These are phyloP conservation scores for Emydocephalus ijimae DNA, from an alignment of 2,113 vertebrate species.

Conservation along the genomic window DNA sequence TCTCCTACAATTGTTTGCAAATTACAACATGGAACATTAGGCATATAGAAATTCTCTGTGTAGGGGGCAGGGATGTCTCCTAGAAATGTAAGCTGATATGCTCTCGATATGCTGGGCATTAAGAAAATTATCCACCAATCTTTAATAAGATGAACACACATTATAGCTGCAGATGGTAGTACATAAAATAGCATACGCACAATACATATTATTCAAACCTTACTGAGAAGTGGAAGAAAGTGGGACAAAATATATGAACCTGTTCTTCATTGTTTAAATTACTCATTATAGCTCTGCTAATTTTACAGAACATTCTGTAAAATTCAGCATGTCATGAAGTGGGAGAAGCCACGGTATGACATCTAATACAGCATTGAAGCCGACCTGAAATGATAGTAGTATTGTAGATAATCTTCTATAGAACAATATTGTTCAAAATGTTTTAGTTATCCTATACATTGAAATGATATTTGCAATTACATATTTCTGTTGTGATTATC, in stretches of 20 bases:
- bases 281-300: neutral
- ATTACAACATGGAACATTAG: neutral
- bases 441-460: neutral
- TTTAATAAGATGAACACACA: neutral
- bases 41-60: neutral
- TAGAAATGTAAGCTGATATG: neutral
- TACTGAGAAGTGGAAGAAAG: neutral
- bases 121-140: neutral
- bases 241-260: neutral
- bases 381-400: neutral
- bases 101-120: neutral
- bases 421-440: neutral
- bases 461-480: neutral
- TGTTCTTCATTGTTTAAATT: neutral
- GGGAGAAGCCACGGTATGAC: neutral
- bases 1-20: neutral
- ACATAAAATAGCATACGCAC: neutral
- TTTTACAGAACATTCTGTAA: neutral
- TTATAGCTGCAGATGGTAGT: accelerated
- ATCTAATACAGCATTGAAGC: neutral
- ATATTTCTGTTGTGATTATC: neutral
- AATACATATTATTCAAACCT: neutral
- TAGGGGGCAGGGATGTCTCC: neutral
- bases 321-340: neutral
- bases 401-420: neutral